These are phyloP conservation scores for Pycnomerus fuliginosus DNA, from an alignment of 2,888 invertebrate genomes.

Conservation along the genomic window DNA sequence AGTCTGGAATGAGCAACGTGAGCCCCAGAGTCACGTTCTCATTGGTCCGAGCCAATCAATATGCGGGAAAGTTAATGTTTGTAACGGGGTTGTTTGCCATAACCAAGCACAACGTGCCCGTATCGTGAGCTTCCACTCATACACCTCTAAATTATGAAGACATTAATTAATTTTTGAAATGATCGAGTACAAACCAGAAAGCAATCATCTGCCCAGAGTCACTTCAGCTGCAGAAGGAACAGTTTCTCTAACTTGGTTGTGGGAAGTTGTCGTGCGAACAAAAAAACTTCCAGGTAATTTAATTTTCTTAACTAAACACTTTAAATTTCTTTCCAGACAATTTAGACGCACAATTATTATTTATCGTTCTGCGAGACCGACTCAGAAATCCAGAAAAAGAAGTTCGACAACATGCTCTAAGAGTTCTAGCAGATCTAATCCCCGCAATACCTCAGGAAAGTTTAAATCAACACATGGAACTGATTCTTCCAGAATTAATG, in stretches of 20 bases:
- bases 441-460: slow-evolving; percentile 67
- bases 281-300: slow-evolving; percentile 63
- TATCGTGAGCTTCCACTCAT: slow-evolving; percentile 11
- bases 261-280: slow-evolving; percentile 78
- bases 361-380: slow-evolving; percentile 70
- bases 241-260: slow-evolving; percentile 69
- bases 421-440: slow-evolving; percentile 76
- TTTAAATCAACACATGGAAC: slow-evolving; percentile 67
- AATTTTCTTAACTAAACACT: not conserved
- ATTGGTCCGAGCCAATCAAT: slow-evolving; percentile 12
- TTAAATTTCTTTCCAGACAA: slow-evolving; percentile 45
- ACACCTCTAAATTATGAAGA: not conserved
- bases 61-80: slow-evolving; percentile 13
- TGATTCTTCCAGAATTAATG: slow-evolving; percentile 67
- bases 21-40: too few species aligned
- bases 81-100: slow-evolving; percentile 17
- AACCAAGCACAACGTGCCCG: slow-evolving; percentile 13
- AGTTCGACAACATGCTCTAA: slow-evolving; percentile 77
- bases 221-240: slow-evolving; percentile 27
- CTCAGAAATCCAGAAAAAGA: slow-evolving; percentile 80
- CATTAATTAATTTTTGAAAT: slow-evolving; percentile 5
- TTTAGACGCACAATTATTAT: slow-evolving; percentile 65
- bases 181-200: slow-evolving; percentile 19
- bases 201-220: slow-evolving; percentile 10
- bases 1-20: too few species aligned